Evolutionary conservation across 30 jellyfish, hydroid and myxozoan genomes (phyloP), one percentile per base, ranked within the genome.

Genomic region (Turritopsis dohrnii): DNA sequence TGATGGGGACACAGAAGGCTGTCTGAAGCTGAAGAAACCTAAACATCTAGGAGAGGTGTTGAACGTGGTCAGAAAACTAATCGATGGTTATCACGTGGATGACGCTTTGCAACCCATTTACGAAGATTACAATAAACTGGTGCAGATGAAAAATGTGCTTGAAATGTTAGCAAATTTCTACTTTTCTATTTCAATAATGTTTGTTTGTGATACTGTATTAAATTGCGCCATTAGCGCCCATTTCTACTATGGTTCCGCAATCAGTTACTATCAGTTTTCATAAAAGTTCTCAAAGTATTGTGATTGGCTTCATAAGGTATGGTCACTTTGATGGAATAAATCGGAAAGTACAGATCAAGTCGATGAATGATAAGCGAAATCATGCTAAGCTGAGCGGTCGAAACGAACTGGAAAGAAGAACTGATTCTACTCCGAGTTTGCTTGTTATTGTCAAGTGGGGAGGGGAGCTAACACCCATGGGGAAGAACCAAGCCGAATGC

Each of bases 391-490:
- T 93, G 84, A 88, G 90, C 25, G 99, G 97, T 20, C 82, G 96
- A 52, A 89, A 94, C 69, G 65, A 77, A 72, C 41, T 41, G 21
- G 72, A 30, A 20, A 52, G 52, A 29, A 22, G 73, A 72, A 86
- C 72, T 29, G 54, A 80, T 65, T 28, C 91, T 1, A 90, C 80
- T 16, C 89, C 95, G 18, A 79, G 83, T 31, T 82, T 94, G 89
- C 83, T 94, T 69, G 85, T 94, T 52, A 89, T 94, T 77, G 79
- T 94, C 54, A 94, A 94, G 54, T 94, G 99, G 99, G 99, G 99
- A 54, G 99, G 99, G 0, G 99, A 94, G 72, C 83, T 94, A 74
- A 94, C 99, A 74, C 96, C 96, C 18, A 90, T 88, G 96, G 99
- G 99, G 26, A 88, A 83, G 88, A 81, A 84, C 52, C 97, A 94